A percentile compares a stretch with the other conserved stretches of the same genome.
Conservation (phyloP, 2,797 vertebrate species). For the Toxotes lorentzi region DNA sequence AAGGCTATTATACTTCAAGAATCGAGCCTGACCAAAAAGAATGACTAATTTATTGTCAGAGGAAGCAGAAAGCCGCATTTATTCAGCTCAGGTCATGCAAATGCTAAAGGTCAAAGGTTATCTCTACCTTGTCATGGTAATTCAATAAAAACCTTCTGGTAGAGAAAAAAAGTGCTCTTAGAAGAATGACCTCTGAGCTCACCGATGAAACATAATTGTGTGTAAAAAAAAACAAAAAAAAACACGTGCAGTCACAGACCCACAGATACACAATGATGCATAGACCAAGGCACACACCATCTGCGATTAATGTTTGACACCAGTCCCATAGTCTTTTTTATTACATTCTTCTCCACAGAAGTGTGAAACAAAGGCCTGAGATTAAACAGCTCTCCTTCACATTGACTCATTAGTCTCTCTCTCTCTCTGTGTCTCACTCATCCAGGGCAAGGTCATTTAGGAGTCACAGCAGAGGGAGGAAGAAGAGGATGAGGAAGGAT, state of each 20-base stretch:
- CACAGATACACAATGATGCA: slow-evolving; percentile 23
- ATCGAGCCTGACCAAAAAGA: slow-evolving; percentile 28
- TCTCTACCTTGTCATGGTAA: slow-evolving; percentile 62
- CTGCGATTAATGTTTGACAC: slow-evolving; percentile 69
- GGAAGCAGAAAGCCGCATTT: slow-evolving; percentile 29
- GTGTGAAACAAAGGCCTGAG: slow-evolving; percentile 73
- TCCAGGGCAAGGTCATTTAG: slow-evolving; percentile 74
- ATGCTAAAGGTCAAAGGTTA: slow-evolving; percentile 69
- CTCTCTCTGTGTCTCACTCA: slow-evolving; percentile 59
- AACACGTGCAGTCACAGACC: neutral
- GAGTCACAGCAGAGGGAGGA: slow-evolving; percentile 61
- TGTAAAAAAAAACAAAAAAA: neutral
- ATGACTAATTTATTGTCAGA: slow-evolving; percentile 28
- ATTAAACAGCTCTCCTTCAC: slow-evolving; percentile 76
- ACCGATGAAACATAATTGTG: slow-evolving; percentile 33
- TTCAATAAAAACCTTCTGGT: slow-evolving; percentile 67
- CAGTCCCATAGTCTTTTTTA: slow-evolving; percentile 53
- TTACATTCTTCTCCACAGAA: slow-evolving; percentile 65
- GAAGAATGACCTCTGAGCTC: slow-evolving; percentile 38
- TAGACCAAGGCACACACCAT: slow-evolving; percentile 8
- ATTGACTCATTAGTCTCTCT: slow-evolving; percentile 75
- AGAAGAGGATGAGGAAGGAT: slow-evolving; percentile 42
- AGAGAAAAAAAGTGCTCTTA: slow-evolving; percentile 26
- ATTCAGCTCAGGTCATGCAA: slow-evolving; percentile 53
- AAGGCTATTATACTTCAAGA: slow-evolving; percentile 50